Conservation (phyloP, 2,888 invertebrate genomes). For the Phrixothrix hirtus region DNA sequence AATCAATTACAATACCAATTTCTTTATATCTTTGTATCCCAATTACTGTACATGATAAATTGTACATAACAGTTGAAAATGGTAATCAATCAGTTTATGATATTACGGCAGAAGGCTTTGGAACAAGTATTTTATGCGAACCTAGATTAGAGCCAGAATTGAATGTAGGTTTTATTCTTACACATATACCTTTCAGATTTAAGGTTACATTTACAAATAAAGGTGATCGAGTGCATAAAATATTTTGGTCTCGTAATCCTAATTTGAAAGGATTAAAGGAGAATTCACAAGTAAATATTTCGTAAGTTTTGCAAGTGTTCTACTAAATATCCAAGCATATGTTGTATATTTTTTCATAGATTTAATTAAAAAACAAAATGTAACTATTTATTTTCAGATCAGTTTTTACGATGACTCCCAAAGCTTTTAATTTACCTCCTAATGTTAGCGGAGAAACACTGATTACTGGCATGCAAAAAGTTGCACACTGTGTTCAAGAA, state of each 20-base stretch:
- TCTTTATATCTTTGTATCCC: slow-evolving; percentile 49
- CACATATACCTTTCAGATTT: slow-evolving; percentile 57
- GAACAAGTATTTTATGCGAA: slow-evolving; percentile 67
- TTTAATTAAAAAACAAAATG: not conserved
- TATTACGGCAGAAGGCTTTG: slow-evolving; percentile 65
- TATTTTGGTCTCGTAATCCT: slow-evolving; percentile 58
- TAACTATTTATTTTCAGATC: slow-evolving; percentile 46
- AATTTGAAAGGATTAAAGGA: slow-evolving; percentile 40
- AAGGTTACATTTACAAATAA: slow-evolving; percentile 61
- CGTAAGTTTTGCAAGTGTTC: not conserved
- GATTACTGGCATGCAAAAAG: slow-evolving; percentile 55
- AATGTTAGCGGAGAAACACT: slow-evolving; percentile 56
- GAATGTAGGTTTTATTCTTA: slow-evolving; percentile 67
- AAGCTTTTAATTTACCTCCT: slow-evolving; percentile 56
- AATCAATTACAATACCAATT: slow-evolving; percentile 30
- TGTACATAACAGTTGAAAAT: slow-evolving; percentile 50
- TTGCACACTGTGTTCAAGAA: slow-evolving; percentile 58
- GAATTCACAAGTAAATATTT: not conserved
- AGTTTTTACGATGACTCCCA: slow-evolving; percentile 59
- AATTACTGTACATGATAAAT: slow-evolving; percentile 48
- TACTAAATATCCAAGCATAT: too few species aligned
- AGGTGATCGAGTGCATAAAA: slow-evolving; percentile 59
- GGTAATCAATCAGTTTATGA: slow-evolving; percentile 55
- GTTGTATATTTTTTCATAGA: not conserved
- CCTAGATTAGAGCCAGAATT: slow-evolving; percentile 63